Evolutionary conservation across 2,888 invertebrate species (phyloP).

Genomic region (Lithosia quadra): DNA sequence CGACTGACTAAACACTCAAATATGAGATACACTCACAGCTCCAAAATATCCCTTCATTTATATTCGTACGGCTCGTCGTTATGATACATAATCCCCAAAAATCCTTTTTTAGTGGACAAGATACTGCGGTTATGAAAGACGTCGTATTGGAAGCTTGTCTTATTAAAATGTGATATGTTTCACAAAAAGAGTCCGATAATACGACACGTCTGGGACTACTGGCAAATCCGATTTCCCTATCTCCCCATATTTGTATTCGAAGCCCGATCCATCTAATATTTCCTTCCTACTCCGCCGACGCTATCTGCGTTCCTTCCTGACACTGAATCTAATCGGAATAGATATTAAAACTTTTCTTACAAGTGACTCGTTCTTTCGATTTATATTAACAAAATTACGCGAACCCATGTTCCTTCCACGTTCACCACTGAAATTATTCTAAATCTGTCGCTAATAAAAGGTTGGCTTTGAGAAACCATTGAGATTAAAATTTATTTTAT

Average conservation of each 20-base stretch:
- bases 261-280: constrained; percentile 85
- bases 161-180: constrained; percentile 79
- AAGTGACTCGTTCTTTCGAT: constrained; percentile 69
- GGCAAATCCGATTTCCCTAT: constrained; percentile 85
- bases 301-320: constrained; percentile 85
- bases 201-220: constrained; percentile 83
- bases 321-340: constrained; percentile 87
- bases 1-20: neutral
- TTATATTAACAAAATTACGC: constrained; percentile 60
- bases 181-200: constrained; percentile 81
- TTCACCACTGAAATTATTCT: neutral
- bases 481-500: constrained; percentile 32
- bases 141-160: constrained; percentile 58
- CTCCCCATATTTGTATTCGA: constrained; percentile 86
- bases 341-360: constrained; percentile 86
- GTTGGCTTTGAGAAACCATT: neutral
- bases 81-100: constrained; percentile 25
- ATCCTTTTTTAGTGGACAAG: constrained; percentile 39
- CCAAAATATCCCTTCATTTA: constrained; percentile 19
- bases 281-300: constrained; percentile 82
- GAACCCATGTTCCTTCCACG: constrained; percentile 44
- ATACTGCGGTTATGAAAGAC: constrained; percentile 50
- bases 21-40: constrained; percentile 10
- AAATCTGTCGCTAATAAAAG: constrained; percentile 11
- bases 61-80: constrained; percentile 18